phyloP scores from a whole-genome alignment of 2,113 vertebrate genomes.

The Oreotrochilus melanogaster region DNA sequence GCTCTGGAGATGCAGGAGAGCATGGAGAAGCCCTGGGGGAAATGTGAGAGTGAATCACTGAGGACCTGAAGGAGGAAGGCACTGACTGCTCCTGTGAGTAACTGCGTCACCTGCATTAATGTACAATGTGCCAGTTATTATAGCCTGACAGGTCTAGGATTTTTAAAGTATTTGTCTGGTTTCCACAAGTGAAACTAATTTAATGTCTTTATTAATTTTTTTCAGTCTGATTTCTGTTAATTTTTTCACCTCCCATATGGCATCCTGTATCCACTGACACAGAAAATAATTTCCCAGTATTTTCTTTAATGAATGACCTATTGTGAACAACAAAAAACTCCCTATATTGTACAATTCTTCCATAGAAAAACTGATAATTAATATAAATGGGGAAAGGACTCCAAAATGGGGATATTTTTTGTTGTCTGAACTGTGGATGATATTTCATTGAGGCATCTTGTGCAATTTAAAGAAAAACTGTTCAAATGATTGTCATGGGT shows the following conservation, averaged over 20 bases:
- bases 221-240: conserved; percentile 14
- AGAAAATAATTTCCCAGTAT: conserved; percentile 60
- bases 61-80: background rate
- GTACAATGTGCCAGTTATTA: background rate
- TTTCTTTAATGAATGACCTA: conserved; percentile 63
- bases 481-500: background rate
- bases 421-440: background rate
- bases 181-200: conserved; percentile 21
- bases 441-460: conserved; percentile 5
- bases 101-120: background rate
- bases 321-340: conserved; percentile 27
- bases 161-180: background rate
- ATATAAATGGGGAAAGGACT: conserved; percentile 12
- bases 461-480: background rate
- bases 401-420: background rate
- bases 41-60: fast-evolving
- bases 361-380: conserved; percentile 43
- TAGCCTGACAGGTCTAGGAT: background rate
- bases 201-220: background rate
- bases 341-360: conserved; percentile 32
- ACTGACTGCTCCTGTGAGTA: background rate
- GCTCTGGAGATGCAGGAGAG: background rate
- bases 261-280: conserved; percentile 49
- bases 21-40: background rate
- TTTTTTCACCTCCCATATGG: conserved; percentile 66